Evolutionary conservation across 2,888 invertebrate genomes (phyloP), one percentile per base, ranked within the genome.

Genomic region (Dilophus febrilis): DNA sequence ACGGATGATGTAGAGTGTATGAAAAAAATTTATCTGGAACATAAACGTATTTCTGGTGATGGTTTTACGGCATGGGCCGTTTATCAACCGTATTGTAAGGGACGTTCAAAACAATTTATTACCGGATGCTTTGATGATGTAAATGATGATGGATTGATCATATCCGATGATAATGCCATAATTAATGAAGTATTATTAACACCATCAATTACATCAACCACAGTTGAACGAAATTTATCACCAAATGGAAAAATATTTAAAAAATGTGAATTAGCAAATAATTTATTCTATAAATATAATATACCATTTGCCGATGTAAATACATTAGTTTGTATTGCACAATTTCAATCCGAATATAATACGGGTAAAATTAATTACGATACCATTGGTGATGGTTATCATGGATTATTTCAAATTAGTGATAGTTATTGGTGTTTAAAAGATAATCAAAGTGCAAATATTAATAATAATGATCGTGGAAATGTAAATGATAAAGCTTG

Each of bases 351-450:
- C 1, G 66, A 70, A 14, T 72, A 70, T 54, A 71, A 81, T 52
- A 78, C 80, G 7, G 76, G 77, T 2, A 58, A 68, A 37, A 72
- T 72, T 12, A 53, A 50, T n/a, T 43, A 55, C n/a, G 65, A 63
- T 48, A 64, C 65, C 42, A 65, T 64, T 43, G 61, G 65, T 52
- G 76, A 74, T 49, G 70, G 70, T 3, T 79, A 80, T 57, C 78
- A 80, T 53, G 80, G 80, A 6, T 53, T 78, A 18, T 72, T 80
- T 51, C 79, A 81, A 59, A 78, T 81, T 47, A 77, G 76, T 53
- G 72, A 78, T 54, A 58, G 72, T 31, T 78, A 66, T 53, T 79
- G 79, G 79, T 79, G 78, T 52, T n/a, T n/a, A n/a, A n/a, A n/a
- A n/a, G n/a, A n/a, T n/a, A n/a, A n/a, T n/a, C n/a, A n/a, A n/a